Conservation (phyloP, 2,888 invertebrate genomes). For the Mechanitis mazaeus region DNA sequence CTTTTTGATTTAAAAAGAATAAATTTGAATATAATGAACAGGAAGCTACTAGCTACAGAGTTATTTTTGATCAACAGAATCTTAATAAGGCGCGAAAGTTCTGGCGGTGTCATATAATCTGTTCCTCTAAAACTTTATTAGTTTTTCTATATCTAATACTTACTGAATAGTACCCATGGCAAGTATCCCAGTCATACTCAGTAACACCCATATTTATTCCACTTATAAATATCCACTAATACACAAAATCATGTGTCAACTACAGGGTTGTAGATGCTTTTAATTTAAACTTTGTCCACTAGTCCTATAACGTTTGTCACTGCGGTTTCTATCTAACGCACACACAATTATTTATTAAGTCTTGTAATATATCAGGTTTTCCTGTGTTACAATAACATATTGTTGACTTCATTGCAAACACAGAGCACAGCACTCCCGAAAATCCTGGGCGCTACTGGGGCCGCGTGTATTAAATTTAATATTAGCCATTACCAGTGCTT, state of each 20-base stretch:
- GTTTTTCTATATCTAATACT: conserved; percentile 38
- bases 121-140: not conserved
- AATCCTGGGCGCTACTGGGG: conserved; percentile 68
- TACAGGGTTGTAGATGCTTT: conserved; percentile 28
- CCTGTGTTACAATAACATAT: conserved; percentile 50
- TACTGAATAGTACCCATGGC: conserved; percentile 68
- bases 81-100: not conserved
- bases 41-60: conserved; percentile 27
- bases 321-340: conserved; percentile 60
- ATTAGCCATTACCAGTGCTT: conserved; percentile 58
- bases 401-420: conserved; percentile 56
- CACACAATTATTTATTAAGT: conserved; percentile 61
- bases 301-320: conserved; percentile 38
- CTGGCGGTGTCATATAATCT: not conserved
- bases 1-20: conserved; percentile 9
- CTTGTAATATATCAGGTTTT: conserved; percentile 45
- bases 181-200: conserved; percentile 70
- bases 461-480: conserved; percentile 73
- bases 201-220: conserved; percentile 69
- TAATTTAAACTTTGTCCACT: conserved; percentile 29
- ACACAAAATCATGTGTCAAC: conserved; percentile 31
- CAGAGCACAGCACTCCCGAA: conserved; percentile 55
- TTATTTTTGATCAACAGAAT: conserved; percentile 15
- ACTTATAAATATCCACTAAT: conserved; percentile 38
- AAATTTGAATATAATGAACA: conserved; percentile 4